A percentile compares a stretch with the other conserved stretches of the same genome.
phyloP scores from a whole-genome alignment of 2,113 vertebrate genomes.

The Telmatochromis sp. region DNA sequence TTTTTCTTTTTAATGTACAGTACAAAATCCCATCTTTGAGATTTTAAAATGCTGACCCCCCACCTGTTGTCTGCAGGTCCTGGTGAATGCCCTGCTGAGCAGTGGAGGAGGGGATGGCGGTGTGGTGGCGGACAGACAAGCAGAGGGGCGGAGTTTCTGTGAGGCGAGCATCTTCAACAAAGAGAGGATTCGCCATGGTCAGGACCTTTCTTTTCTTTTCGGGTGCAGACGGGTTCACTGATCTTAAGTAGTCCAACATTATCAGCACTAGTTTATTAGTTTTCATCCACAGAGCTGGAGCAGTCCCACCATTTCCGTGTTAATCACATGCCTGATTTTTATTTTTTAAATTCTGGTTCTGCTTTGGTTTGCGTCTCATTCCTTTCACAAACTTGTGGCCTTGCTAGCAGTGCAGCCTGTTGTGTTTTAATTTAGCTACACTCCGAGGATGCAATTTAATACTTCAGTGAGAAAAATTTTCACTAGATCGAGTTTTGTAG shows the following conservation, averaged over 20 bases:
- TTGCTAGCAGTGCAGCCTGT: not conserved
- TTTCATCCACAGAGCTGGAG: not conserved
- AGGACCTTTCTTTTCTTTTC: not conserved
- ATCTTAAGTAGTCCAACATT: not conserved
- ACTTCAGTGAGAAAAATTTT: not conserved
- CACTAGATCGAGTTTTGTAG: not conserved
- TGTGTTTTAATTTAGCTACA: not conserved
- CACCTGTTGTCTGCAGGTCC: constrained; percentile 47
- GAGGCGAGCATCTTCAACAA: constrained; percentile 83
- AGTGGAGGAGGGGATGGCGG: constrained; percentile 73
- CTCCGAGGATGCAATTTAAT: not conserved
- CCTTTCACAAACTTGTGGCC: not conserved
- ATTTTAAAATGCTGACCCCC: not conserved
- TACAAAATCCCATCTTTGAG: not conserved
- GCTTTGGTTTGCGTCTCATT: not conserved
- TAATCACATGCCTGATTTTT: not conserved
- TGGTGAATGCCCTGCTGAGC: constrained; percentile 80
- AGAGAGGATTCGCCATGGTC: constrained; percentile 79
- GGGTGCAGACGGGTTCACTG: not conserved
- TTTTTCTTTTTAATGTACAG: not conserved
- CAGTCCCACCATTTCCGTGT: not conserved
- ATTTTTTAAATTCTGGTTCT: not conserved
- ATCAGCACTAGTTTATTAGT: not conserved
- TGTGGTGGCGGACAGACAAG: constrained; percentile 56
- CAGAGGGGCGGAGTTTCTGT: constrained; percentile 79